phyloP scores from a whole-genome alignment of 2,113 vertebrate genomes.

The Sorex fumeus region DNA sequence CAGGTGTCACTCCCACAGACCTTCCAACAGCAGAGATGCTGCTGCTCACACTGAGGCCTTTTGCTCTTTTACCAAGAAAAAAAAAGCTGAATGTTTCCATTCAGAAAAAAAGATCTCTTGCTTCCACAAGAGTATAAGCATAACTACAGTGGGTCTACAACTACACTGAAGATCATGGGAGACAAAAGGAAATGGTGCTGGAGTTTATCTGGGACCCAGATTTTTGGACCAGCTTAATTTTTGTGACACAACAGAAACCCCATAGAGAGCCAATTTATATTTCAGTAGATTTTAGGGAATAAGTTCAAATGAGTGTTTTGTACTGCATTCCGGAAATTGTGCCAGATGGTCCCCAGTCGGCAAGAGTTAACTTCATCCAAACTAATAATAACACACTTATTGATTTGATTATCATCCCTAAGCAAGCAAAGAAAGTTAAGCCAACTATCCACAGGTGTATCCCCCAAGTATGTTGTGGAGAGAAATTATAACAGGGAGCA shows the following conservation, averaged over 20 bases:
- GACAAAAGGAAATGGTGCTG: constrained; percentile 45
- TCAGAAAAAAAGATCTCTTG: constrained; percentile 21
- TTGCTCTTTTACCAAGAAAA: constrained; percentile 20
- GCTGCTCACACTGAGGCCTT: neutral
- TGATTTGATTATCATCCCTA: constrained; percentile 80
- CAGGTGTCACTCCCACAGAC: neutral
- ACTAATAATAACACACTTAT: constrained; percentile 76
- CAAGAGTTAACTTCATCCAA: constrained; percentile 85
- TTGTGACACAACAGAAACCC: constrained; percentile 69
- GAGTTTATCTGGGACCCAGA: constrained; percentile 68
- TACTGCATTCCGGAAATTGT: constrained; percentile 75
- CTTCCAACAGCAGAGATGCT: neutral
- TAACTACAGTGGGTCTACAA: neutral
- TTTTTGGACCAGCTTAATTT: constrained; percentile 69
- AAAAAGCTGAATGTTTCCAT: neutral
- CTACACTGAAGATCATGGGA: neutral
- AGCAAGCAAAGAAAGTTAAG: constrained; percentile 82
- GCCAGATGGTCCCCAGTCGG: constrained; percentile 87
- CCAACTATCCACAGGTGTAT: constrained; percentile 80
- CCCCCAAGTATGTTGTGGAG: constrained; percentile 64
- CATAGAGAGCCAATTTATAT: constrained; percentile 78
- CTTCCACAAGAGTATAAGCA: neutral
- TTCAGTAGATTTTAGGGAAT: constrained; percentile 86
- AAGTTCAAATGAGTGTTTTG: constrained; percentile 78
- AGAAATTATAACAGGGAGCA: constrained; percentile 65